Conservation (phyloP, 2,888 invertebrate species). For the Hanleya hanleyi region DNA sequence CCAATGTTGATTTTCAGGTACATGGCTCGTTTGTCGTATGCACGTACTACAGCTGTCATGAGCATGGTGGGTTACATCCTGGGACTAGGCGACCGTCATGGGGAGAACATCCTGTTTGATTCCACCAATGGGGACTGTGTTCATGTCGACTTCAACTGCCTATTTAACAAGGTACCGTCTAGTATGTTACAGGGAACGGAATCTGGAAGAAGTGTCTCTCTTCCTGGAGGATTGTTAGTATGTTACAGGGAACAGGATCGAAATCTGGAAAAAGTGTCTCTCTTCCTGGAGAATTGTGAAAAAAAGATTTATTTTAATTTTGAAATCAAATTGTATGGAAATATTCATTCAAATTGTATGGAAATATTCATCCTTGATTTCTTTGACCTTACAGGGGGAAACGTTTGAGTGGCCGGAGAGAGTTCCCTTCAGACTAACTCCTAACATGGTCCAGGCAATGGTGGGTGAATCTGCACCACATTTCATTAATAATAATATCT, state of each 20-base stretch:
- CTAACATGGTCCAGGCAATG: constrained; percentile 98
- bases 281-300: too few relatives aligned
- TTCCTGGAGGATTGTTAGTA: too few relatives aligned
- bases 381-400: constrained; percentile 78
- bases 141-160: constrained; percentile 98
- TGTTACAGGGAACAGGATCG: too few relatives aligned
- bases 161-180: constrained; percentile 96
- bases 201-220: too few relatives aligned
- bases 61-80: constrained; percentile 78
- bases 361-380: too few relatives aligned
- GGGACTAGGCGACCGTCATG: constrained; percentile 82
- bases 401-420: constrained; percentile 85
- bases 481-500: too few relatives aligned
- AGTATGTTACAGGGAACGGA: too few relatives aligned
- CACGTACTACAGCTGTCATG: constrained; percentile 96
- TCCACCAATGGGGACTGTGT: constrained; percentile 93
- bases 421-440: constrained; percentile 91
- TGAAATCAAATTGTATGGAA: too few relatives aligned
- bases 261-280: too few relatives aligned
- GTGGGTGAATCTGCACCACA: constrained; percentile 75
- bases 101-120: constrained; percentile 93
- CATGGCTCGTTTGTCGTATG: constrained; percentile 90
- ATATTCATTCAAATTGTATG: too few relatives aligned
- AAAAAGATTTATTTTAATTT: too few relatives aligned
- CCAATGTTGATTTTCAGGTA: too few relatives aligned